A percentile compares a stretch with the other conserved stretches of the same genome.
Conservation (phyloP, 2,113 vertebrate genomes). For the Saiga tatarica region DNA sequence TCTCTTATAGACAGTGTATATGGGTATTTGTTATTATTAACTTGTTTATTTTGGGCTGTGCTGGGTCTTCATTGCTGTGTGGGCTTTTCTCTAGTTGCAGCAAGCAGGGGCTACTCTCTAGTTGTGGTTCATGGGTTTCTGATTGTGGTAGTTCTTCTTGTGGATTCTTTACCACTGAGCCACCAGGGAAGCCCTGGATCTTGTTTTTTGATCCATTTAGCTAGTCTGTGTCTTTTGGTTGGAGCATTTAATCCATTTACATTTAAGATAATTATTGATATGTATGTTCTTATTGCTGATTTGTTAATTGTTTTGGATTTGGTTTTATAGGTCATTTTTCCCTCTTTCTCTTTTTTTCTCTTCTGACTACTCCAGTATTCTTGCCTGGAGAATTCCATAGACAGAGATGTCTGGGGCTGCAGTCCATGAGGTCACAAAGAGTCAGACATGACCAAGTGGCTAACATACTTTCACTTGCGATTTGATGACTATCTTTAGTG, state of each 20-base stretch:
- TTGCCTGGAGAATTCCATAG: not conserved
- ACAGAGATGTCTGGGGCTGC: not conserved
- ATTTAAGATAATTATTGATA: not conserved
- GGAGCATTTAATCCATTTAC: not conserved
- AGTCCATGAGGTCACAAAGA: not conserved
- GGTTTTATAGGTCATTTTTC: not conserved
- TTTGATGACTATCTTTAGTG: not conserved
- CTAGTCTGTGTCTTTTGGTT: not conserved
- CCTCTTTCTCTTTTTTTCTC: not conserved
- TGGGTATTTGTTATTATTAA: not conserved
- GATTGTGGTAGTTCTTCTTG: not conserved
- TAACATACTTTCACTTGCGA: not conserved
- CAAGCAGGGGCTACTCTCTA: not conserved
- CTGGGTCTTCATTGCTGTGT: not conserved
- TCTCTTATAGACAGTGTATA: not conserved
- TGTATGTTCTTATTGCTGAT: not conserved
- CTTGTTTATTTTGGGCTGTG: not conserved
- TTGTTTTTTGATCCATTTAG: not conserved
- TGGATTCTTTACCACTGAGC: not conserved
- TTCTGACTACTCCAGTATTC: not conserved
- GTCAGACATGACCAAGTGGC: not conserved
- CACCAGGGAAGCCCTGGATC: not conserved
- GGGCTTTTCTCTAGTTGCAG: not conserved
- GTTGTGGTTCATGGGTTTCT: not conserved
- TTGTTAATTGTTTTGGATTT: not conserved